Conservation (phyloP, 2,888 invertebrate genomes). For the Crossocerus cetratus region DNA sequence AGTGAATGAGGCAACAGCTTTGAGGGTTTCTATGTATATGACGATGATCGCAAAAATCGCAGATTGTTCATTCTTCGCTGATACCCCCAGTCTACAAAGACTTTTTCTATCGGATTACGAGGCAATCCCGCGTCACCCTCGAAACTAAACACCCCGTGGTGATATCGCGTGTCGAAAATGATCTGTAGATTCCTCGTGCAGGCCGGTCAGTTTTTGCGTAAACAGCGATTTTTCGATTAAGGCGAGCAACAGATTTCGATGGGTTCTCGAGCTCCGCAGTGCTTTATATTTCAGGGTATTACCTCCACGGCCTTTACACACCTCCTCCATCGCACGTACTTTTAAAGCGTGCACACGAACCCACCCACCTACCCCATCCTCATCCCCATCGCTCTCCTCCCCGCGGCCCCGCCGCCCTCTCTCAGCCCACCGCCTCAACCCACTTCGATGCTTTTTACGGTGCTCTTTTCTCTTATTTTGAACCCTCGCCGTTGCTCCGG, state of each 20-base stretch:
- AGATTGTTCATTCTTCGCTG: too few relatives aligned
- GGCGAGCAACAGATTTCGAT: slow-evolving; percentile 29
- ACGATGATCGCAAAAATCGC: too few relatives aligned
- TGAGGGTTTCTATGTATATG: too few relatives aligned
- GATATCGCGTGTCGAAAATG: background rate
- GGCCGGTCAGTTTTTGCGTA: slow-evolving; percentile 21
- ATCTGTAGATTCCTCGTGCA: slow-evolving; percentile 10
- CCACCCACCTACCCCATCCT: slow-evolving; percentile 42
- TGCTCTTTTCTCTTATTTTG: slow-evolving; percentile 56
- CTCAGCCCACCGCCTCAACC: slow-evolving; percentile 54
- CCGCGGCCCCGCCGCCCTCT: background rate
- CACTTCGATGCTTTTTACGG: slow-evolving; percentile 68
- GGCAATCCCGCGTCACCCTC: too few relatives aligned
- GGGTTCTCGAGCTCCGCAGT: slow-evolving; percentile 15
- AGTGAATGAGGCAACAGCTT: too few relatives aligned
- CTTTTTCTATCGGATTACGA: too few relatives aligned
- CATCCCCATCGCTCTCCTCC: slow-evolving; percentile 52
- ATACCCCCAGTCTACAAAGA: too few relatives aligned
- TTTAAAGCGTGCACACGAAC: slow-evolving; percentile 32
- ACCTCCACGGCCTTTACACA: slow-evolving; percentile 50
- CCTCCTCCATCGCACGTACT: slow-evolving; percentile 56
- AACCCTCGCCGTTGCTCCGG: slow-evolving; percentile 60
- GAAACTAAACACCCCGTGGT: too few relatives aligned
- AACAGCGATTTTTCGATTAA: slow-evolving; percentile 38
- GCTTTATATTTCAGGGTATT: slow-evolving; percentile 55